These are phyloP conservation scores for Enteromius thamalakanensis DNA, from an alignment of 2,797 vertebrate genomes.

Conservation along the genomic window DNA sequence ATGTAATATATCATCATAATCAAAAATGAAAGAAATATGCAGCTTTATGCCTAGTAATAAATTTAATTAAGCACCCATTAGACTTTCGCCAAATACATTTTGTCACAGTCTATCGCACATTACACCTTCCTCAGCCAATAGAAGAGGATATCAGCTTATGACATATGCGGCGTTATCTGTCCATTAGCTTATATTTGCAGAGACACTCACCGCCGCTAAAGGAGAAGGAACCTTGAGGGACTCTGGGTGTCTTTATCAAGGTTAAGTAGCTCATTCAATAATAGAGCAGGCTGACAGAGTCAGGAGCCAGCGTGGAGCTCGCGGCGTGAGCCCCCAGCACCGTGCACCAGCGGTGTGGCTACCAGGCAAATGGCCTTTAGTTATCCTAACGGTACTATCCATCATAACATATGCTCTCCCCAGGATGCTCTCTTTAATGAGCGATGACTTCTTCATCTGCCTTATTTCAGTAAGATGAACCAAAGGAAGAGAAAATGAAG, in stretches of 20 bases:
- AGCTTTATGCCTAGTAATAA: background rate
- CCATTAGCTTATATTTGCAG: constrained; percentile 57
- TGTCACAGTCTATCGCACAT: background rate
- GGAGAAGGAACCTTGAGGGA: constrained; percentile 58
- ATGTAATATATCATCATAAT: background rate
- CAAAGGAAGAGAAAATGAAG: constrained; percentile 36
- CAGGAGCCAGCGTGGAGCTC: constrained; percentile 73
- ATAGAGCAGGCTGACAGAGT: constrained; percentile 64
- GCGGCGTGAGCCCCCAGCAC: constrained; percentile 72
- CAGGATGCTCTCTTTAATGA: constrained; percentile 84
- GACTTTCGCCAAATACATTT: background rate
- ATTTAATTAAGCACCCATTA: constrained; percentile 12
- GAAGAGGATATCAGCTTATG: constrained; percentile 28
- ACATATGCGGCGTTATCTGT: constrained; percentile 48
- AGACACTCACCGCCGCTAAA: constrained; percentile 47
- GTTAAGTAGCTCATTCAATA: constrained; percentile 79
- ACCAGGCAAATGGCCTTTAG: constrained; percentile 85
- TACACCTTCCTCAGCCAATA: background rate
- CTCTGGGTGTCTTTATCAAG: constrained; percentile 74
- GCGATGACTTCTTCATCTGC: constrained; percentile 72
- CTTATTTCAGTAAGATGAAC: constrained; percentile 63
- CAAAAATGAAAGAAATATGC: background rate
- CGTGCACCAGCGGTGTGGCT: constrained; percentile 73
- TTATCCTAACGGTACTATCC: constrained; percentile 82
- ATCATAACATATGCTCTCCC: constrained; percentile 88